A percentile compares a stretch with the other conserved stretches of the same genome.
Conservation (phyloP, 2,797 vertebrate species). For the Malacoraja senta region DNA sequence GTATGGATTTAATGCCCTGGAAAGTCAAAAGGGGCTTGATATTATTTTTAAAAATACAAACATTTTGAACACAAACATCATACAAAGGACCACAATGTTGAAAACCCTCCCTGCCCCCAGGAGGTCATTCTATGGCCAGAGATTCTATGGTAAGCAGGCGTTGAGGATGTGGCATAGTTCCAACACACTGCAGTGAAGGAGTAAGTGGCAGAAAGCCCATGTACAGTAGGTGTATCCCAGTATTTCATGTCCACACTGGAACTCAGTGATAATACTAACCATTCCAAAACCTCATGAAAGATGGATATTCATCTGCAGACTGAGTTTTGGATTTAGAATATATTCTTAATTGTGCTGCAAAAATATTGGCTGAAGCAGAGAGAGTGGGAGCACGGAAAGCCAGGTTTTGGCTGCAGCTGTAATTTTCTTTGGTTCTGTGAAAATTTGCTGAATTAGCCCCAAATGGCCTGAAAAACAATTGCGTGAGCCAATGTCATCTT, state of each 20-base stretch:
- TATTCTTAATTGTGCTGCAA: neutral
- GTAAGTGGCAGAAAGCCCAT: neutral
- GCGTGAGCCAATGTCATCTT: slow-evolving; percentile 4
- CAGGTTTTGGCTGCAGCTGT: neutral
- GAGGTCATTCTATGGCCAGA: no score
- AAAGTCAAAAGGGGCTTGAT: neutral
- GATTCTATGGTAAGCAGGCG: neutral
- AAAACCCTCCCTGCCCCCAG: neutral
- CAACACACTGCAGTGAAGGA: neutral
- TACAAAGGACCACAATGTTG: neutral
- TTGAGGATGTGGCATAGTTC: neutral
- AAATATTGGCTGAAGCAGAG: neutral
- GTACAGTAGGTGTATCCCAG: neutral
- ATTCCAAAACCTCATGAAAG: slow-evolving; percentile 1
- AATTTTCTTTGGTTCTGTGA: slow-evolving; percentile 35
- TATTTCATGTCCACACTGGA: neutral
- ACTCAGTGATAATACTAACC: neutral
- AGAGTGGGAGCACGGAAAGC: neutral
- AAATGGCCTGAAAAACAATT: slow-evolving; percentile 30
- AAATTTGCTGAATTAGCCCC: slow-evolving; percentile 20
- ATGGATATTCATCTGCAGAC: neutral
- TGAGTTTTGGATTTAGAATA: neutral
- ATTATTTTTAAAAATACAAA: neutral
- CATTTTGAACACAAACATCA: neutral
- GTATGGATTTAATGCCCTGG: neutral